Evolutionary conservation across 1,140 invertebrate species (phyloP).

Genomic region (Drosophila kurseongensis): DNA sequence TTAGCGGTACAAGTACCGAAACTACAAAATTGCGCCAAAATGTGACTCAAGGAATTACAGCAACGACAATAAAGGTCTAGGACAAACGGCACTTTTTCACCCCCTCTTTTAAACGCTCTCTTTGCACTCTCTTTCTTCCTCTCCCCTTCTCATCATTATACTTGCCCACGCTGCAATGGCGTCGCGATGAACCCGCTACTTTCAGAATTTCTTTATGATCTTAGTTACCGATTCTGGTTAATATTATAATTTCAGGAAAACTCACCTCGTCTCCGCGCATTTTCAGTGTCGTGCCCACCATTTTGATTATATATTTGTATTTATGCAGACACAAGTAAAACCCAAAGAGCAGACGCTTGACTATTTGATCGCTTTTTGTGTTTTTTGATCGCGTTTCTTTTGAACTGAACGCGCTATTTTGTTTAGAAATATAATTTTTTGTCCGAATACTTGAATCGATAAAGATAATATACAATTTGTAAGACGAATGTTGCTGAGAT

Average conservation of each 20-base stretch:
- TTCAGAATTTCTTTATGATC: slow-evolving; percentile 14
- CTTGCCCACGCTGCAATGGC: slow-evolving; percentile 59
- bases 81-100: slow-evolving; percentile 61
- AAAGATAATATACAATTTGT: slow-evolving; percentile 29
- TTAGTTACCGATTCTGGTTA: not conserved
- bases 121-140: not conserved
- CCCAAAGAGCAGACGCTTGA: slow-evolving; percentile 20
- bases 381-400: slow-evolving; percentile 11
- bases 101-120: slow-evolving; percentile 18
- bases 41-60: slow-evolving; percentile 2
- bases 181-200: slow-evolving; percentile 23
- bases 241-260: not conserved
- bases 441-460: slow-evolving; percentile 30
- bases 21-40: slow-evolving; percentile 62
- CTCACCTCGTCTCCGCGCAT: slow-evolving; percentile 73
- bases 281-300: slow-evolving; percentile 66
- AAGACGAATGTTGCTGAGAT: slow-evolving; percentile 27
- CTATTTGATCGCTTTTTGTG: slow-evolving; percentile 1
- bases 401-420: slow-evolving; percentile 5
- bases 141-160: slow-evolving; percentile 1
- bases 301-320: slow-evolving; percentile 37
- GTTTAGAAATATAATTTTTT: slow-evolving; percentile 17
- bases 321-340: slow-evolving; percentile 25
- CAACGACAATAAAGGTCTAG: slow-evolving; percentile 22
- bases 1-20: slow-evolving; percentile 58